phyloP scores from a whole-genome alignment of 2,113 vertebrate genomes.

The Thymallus thymallus region DNA sequence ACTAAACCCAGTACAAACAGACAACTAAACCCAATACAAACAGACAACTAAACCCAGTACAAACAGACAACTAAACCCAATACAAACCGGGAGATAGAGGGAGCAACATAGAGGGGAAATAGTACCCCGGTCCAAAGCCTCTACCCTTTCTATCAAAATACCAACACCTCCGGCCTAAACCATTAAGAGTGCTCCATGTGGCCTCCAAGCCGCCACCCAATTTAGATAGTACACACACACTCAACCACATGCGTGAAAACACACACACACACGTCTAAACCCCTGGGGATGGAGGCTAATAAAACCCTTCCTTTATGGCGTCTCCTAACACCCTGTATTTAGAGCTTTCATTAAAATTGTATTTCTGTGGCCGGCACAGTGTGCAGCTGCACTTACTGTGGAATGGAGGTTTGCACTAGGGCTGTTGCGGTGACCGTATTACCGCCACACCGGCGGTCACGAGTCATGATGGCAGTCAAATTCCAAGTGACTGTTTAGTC shows the following conservation, averaged over 20 bases:
- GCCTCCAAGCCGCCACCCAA: conserved; percentile 24
- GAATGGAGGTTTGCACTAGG: conserved; percentile 13
- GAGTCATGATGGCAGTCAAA: no score
- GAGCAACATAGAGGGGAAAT: neutral
- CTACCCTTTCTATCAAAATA: conserved; percentile 1
- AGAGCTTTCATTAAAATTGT: conserved; percentile 39
- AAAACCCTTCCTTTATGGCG: conserved; percentile 55
- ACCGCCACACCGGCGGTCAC: no score
- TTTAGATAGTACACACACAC: conserved; percentile 1
- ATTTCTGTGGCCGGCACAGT: conserved; percentile 33
- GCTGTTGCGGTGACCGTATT: no score
- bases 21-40: neutral
- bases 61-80: neutral
- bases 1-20: neutral
- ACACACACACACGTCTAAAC: neutral
- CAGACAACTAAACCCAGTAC: neutral
- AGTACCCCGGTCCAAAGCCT: no score
- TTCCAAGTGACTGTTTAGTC: no score
- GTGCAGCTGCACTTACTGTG: conserved; percentile 28
- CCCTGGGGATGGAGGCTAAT: conserved; percentile 41
- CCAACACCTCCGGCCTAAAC: conserved; percentile 24
- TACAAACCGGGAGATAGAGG: neutral
- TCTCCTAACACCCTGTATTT: conserved; percentile 47
- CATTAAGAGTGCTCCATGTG: neutral
- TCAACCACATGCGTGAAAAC: neutral